phyloP scores from a whole-genome alignment of 2,113 vertebrate species.

The Bubo blakistoni region DNA sequence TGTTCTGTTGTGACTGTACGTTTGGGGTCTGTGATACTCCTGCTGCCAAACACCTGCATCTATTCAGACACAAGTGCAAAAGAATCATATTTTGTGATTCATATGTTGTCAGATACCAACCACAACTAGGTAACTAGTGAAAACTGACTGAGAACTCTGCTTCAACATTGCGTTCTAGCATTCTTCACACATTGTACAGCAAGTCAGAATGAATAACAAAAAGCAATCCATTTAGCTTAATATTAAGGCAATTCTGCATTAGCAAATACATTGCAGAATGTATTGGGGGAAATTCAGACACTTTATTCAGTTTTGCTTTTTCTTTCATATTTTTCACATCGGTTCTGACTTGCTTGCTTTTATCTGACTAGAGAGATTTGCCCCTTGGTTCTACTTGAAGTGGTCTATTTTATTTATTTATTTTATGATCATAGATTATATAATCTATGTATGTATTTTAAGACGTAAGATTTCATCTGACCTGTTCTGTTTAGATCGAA shows the following conservation, averaged over 20 bases:
- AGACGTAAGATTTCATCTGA: background rate
- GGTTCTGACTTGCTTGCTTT: background rate
- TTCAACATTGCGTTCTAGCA: rapidly evolving
- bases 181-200: background rate
- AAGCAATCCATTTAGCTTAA: background rate
- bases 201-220: background rate
- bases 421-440: background rate
- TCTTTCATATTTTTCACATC: background rate
- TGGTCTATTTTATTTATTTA: background rate
- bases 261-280: background rate
- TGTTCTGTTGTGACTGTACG: conserved; percentile 7
- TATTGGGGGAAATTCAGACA: background rate
- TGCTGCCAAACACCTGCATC: conserved; percentile 70
- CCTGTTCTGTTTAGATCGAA: background rate
- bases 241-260: background rate
- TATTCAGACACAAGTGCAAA: conserved; percentile 3
- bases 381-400: background rate
- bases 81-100: background rate
- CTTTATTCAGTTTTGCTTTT: background rate
- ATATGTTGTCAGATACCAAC: background rate
- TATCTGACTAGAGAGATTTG: background rate
- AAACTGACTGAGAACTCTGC: background rate
- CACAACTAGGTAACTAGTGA: background rate
- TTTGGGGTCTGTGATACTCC: background rate
- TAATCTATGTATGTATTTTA: background rate